Evolutionary conservation across 2,888 invertebrate species (phyloP).

Genomic region (Caenorhabditis plicata): DNA sequence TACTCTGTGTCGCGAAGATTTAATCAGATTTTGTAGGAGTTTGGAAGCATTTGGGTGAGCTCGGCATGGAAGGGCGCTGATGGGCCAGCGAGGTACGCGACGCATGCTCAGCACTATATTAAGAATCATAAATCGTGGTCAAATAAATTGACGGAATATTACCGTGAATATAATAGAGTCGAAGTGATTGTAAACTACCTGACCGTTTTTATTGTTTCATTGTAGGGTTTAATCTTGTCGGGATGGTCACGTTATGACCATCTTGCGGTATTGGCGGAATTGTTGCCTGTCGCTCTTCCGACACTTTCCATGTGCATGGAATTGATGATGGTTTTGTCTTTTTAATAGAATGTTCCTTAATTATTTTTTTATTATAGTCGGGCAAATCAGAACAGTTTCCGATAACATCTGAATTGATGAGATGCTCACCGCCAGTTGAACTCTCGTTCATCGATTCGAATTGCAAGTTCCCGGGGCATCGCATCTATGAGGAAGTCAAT

Average conservation of each 20-base stretch:
- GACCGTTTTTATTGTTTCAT: constrained; percentile 57
- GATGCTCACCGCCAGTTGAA: constrained; percentile 47
- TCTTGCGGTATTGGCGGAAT: constrained; percentile 68
- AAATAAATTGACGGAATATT: constrained; percentile 60
- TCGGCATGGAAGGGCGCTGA: constrained; percentile 76
- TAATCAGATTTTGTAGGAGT: constrained; percentile 68
- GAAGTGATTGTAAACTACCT: constrained; percentile 65
- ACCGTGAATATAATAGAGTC: constrained; percentile 56
- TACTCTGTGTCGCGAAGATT: too few relatives aligned
- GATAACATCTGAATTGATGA: constrained; percentile 43
- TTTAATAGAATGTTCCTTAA: background rate
- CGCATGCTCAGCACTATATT: constrained; percentile 68
- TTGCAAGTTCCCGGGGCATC: constrained; percentile 57
- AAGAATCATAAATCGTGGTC: constrained; percentile 69
- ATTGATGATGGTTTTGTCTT: constrained; percentile 41
- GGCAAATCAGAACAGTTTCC: constrained; percentile 41
- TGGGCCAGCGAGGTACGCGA: constrained; percentile 66
- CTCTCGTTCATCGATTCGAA: constrained; percentile 41
- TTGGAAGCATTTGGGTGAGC: constrained; percentile 76
- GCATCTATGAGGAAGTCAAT: constrained; percentile 60
- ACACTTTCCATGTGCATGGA: constrained; percentile 65
- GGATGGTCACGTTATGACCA: constrained; percentile 70
- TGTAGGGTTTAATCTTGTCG: constrained; percentile 67
- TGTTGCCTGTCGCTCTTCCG: constrained; percentile 68
- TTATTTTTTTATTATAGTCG: too few relatives aligned